Percentiles rank a stretch among this genome's conserved stretches.
Conservation (phyloP, 2,797 vertebrate genomes). For the Coregonus sp. region DNA sequence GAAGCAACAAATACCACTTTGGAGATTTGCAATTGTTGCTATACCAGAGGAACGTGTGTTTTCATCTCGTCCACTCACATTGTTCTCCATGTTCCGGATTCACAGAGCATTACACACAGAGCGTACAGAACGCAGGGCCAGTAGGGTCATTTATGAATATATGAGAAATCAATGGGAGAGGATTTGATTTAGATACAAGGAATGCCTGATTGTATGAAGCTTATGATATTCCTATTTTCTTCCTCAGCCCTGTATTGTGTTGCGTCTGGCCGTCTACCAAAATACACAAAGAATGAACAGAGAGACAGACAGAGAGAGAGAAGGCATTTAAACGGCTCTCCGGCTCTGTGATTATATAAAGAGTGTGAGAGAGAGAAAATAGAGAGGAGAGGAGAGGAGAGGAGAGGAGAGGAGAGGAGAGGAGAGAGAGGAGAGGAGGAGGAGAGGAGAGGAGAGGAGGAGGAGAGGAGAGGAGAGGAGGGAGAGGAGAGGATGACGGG, state of each 20-base stretch:
- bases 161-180: constrained; percentile 71
- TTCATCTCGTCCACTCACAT: constrained; percentile 76
- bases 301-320: constrained; percentile 62
- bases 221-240: constrained; percentile 66
- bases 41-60: constrained; percentile 73
- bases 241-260: constrained; percentile 72
- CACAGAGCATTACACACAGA: constrained; percentile 74
- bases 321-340: constrained; percentile 54
- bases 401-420: constrained; percentile 48
- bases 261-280: constrained; percentile 49
- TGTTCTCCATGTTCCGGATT: constrained; percentile 71
- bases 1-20: constrained; percentile 54
- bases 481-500: constrained; percentile 67
- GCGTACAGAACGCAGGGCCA: constrained; percentile 63
- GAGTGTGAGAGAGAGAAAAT: constrained; percentile 58
- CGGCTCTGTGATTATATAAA: constrained; percentile 81
- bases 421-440: constrained; percentile 66
- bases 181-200: constrained; percentile 76
- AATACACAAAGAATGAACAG: constrained; percentile 75
- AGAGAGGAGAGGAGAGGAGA: constrained; percentile 13
- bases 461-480: constrained; percentile 58
- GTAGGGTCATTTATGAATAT: constrained; percentile 74
- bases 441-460: constrained; percentile 59
- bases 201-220: constrained; percentile 71
- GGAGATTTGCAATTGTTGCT: constrained; percentile 66